Base-by-base conservation (phyloP, 2,113 vertebrate genomes). In the Trematocara unimaculatum region DNA sequence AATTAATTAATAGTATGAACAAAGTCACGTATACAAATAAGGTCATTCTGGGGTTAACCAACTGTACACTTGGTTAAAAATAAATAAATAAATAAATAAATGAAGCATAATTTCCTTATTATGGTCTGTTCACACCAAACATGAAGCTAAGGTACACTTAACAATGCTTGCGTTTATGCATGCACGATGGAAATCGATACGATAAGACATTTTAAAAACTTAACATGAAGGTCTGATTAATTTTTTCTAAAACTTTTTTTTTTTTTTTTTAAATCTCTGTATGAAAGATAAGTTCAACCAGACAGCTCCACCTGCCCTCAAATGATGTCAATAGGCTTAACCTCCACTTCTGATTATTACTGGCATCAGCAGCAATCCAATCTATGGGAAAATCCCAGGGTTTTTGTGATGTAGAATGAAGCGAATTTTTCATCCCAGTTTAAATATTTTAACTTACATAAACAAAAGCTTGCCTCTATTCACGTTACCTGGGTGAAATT, bases 311-410 rank as follows among this genome's bases (percentile, higher is more conserved):
- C 8, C 38, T 45, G 5, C 38, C 67, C 13, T 72, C 20, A 72
- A 72, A 72, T 72, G 5, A 72, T 26, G 40, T 60, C 29, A 33
- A 60, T 2, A 18, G 29, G 5, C 3, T 60, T 62, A 33, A 62
- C 29, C 58, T 62, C 58, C 15, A 62, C 29, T 62, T 62, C 29
- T 62, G 58, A 33, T 62, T 62, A 62, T 62, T 62, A 15, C 58
- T 62, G 58, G 29, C 38, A 72, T 45, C 20, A 72, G 38, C 38
- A 72, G 13, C 38, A 45, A 72, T 72, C 58, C 29, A 60, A 2
- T 60, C 29, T 60, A 33, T 33, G 64, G 64, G 64, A 45, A 42
- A 72, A 45, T 72, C 5, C 38, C 64, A 45, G 38, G 38, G n/a
- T 42, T 42, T 70, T 23, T 20, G 12, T 42, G 4, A 70, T 42